Conservation (phyloP, 2,888 invertebrate genomes). For the Pterobdella sp. region DNA sequence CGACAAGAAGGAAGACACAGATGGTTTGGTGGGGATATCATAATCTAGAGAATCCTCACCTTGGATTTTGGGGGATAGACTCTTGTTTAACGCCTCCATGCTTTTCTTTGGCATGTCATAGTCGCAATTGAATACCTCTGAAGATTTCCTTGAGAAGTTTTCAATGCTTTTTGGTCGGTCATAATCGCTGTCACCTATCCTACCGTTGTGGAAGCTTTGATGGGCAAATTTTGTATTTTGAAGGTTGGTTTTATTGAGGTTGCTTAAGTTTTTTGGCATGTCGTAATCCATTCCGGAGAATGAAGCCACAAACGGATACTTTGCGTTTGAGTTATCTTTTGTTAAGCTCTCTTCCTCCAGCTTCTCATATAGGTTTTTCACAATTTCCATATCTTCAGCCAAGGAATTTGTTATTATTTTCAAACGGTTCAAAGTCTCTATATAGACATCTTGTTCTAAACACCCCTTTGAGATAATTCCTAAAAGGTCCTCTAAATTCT, state of each 20-base stretch:
- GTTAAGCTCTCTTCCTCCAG: not conserved
- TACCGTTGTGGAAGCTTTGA: not conserved
- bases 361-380: not conserved
- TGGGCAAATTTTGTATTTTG: not conserved
- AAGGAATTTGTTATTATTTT: not conserved
- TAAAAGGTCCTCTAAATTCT: constrained; percentile 18
- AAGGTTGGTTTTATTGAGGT: not conserved
- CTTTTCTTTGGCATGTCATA: constrained; percentile 8
- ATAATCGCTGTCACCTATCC: constrained; percentile 1
- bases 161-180: constrained; percentile 12
- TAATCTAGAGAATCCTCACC: not conserved
- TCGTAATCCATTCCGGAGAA: constrained; percentile 12
- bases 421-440: constrained; percentile 4
- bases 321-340: not conserved
- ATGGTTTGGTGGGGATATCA: not conserved
- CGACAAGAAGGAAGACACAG: no score
- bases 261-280: constrained; percentile 9
- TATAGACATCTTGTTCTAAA: not conserved
- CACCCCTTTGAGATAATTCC: not conserved
- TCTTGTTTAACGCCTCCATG: no score
- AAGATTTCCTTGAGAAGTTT: not conserved
- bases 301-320: not conserved
- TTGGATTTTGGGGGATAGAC: not conserved
- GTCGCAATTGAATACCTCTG: not conserved
- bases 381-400: not conserved